A percentile compares a stretch with the other conserved stretches of the same genome.
Conservation (phyloP, 1,140 invertebrate genomes). For the Brachionus koreanus region DNA sequence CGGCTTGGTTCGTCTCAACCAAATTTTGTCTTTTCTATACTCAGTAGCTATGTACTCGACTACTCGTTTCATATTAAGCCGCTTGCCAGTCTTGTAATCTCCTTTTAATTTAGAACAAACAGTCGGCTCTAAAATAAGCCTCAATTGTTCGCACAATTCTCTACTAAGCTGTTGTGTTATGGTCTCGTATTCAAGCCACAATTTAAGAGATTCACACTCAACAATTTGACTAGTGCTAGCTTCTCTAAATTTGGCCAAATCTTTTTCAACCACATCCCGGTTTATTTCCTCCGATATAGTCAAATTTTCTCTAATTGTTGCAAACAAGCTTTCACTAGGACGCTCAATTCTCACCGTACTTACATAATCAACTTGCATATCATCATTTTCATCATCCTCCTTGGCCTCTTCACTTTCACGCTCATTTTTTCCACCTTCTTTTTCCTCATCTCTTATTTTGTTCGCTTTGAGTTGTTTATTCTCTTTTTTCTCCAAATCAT, state of each 20-base stretch:
- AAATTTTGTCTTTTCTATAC: conserved; percentile 98
- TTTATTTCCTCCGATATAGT: neutral
- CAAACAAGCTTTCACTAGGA: neutral
- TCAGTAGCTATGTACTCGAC: conserved; percentile 98
- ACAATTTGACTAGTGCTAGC: neutral
- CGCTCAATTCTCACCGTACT: neutral
- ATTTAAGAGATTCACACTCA: neutral
- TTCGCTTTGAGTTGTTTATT: neutral
- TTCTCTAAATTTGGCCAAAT: conserved; percentile 30
- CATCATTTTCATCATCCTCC: neutral
- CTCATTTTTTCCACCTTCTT: neutral
- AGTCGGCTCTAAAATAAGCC: conserved; percentile 89
- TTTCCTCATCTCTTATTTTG: neutral
- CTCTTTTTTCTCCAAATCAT: neutral
- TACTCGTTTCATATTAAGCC: conserved; percentile 93
- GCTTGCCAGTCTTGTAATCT: conserved; percentile 90
- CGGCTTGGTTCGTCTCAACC: conserved; percentile 89
- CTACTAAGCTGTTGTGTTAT: conserved; percentile 21
- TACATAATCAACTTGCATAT: neutral
- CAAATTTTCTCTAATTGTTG: neutral
- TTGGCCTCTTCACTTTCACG: neutral
- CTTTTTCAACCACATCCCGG: neutral
- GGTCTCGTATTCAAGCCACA: conserved; percentile 21
- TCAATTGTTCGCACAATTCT: conserved; percentile 85
- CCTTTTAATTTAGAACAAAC: conserved; percentile 77